phyloP scores from a whole-genome alignment of 2,113 vertebrate genomes.

The Puffinus mauretanicus region DNA sequence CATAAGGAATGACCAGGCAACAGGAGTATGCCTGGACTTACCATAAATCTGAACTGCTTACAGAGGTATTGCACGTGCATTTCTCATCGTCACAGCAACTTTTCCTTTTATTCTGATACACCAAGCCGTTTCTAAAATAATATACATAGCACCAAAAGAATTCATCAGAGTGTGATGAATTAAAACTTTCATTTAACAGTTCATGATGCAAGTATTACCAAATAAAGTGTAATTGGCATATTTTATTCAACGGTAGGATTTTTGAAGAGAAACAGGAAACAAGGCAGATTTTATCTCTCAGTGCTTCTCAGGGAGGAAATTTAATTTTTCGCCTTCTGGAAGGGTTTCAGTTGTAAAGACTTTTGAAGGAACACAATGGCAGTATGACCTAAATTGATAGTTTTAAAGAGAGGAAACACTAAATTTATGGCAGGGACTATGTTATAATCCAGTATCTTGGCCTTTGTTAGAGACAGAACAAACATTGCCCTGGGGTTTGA shows the following conservation, averaged over 20 bases:
- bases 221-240: not conserved
- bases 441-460: not conserved
- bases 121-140: not conserved
- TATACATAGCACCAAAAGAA: not conserved
- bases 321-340: not conserved
- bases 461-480: not conserved
- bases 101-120: not conserved
- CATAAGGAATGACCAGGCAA: not conserved
- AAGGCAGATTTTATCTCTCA: not conserved
- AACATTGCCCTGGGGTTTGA: not conserved
- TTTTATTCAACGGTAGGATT: not conserved
- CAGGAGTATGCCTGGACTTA: not conserved
- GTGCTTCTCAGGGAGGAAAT: slow-evolving; percentile 18
- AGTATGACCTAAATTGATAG: not conserved
- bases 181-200: not conserved
- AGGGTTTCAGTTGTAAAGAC: not conserved
- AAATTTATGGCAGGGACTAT: not conserved
- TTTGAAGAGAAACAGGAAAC: not conserved
- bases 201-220: not conserved
- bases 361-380: not conserved
- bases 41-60: not conserved
- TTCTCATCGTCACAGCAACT: not conserved
- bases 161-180: not conserved
- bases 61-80: not conserved
- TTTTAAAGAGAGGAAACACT: slow-evolving; percentile 8